Evolutionary conservation across 2,797 vertebrate genomes (phyloP), one percentile per base, ranked within the genome.

Genomic region (Clarias pachynema): DNA sequence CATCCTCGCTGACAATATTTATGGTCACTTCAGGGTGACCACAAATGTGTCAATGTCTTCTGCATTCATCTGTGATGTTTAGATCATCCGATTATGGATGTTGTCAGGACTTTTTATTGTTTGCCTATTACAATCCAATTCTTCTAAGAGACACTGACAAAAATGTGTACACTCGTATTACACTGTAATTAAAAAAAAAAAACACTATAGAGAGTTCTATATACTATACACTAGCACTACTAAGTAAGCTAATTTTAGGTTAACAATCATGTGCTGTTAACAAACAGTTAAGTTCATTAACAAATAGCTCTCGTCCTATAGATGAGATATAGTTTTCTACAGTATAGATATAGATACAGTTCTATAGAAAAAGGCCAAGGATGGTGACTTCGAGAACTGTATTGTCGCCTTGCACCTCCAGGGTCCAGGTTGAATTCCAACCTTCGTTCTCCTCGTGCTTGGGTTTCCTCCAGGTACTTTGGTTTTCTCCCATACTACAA

Each of bases 21-120:
- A 90, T 87, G 88, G 86, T 85, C 84, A 89, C 87, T 90, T 86
- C 85, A 85, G 85, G 87, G 88, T 89, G 87, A 90, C 86, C 87
- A 83, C 84, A 87, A 86, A 84, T 84, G 86, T 88, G 80, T 88
- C 75, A 88, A 85, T 60, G 84, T 85, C 84, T 83, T 87, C 49
- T 79, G 83, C 60, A 63, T 85, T 82, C 77, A 81, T 86, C 84
- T 87, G 62, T 18, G 31, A 84, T 57, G 75, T 82, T 83, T 85
- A 56, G 53, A 22, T 78, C 75, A 37, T 78, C 57, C 22, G 57
- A 78, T 59, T 60, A 29, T 77, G 29, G 74, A 59, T n/a, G 29
- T 29, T 34, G 29, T 29, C 74, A 34, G 56, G 31, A 26, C 49
- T 49, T 20, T 66, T 29, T 56, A n/a, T 60, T 84, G 56, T 87